phyloP scores from a whole-genome alignment of 1,140 invertebrate genomes.

The Drosophila gunungcola region DNA sequence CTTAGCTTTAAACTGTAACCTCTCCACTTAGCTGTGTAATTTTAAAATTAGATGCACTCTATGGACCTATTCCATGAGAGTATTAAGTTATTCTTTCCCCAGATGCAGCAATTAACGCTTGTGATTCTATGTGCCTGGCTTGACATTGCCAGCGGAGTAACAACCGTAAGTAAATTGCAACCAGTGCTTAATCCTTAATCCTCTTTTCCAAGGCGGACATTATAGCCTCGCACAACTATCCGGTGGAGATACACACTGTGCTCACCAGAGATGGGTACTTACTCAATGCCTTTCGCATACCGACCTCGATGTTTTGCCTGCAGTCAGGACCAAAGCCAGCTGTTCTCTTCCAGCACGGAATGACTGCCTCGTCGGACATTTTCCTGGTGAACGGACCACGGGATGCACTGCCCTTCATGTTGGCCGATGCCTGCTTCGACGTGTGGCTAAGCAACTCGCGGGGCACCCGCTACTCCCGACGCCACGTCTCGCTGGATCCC shows the following conservation, averaged over 20 bases:
- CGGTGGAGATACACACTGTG: constrained; percentile 5
- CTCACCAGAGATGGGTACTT: constrained; percentile 86
- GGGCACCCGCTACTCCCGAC: constrained; percentile 88
- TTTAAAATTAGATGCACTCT: background rate
- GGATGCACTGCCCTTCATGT: constrained; percentile 85
- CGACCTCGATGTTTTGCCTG: constrained; percentile 48
- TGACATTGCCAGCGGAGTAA: background rate
- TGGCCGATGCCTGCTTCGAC: constrained; percentile 89
- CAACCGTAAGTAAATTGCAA: background rate
- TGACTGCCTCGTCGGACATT: constrained; percentile 86
- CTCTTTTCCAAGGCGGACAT: background rate
- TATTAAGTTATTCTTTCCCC: background rate
- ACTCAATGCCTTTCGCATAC: constrained; percentile 85
- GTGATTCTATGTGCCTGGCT: background rate
- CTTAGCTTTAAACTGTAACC: background rate
- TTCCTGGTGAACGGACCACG: constrained; percentile 86
- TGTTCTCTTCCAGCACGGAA: constrained; percentile 88
- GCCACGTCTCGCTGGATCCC: constrained; percentile 84
- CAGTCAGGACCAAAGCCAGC: constrained; percentile 44
- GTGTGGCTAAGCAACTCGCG: constrained; percentile 90
- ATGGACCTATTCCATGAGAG: too few species aligned
- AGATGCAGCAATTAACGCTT: background rate
- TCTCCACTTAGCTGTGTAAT: background rate
- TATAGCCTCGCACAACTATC: background rate
- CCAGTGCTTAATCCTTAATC: background rate